Evolutionary conservation across 53 echinoderm and acorn worm species (phyloP), one percentile per base, ranked within the genome.

Genomic region (Luidia sarsii): DNA sequence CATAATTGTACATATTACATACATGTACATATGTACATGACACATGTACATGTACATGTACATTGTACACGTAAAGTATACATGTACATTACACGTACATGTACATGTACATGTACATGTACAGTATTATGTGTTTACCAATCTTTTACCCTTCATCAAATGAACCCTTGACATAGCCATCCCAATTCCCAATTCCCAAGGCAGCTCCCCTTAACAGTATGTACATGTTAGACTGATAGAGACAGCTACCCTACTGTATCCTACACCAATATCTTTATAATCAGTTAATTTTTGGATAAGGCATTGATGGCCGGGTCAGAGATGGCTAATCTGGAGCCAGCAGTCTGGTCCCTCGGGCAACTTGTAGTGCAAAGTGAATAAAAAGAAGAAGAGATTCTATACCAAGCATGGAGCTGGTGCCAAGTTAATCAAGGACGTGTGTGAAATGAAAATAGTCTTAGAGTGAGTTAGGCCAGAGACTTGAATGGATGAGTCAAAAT

Each of bases 261-360:
- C n/a, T n/a, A n/a, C 35, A 19, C 65, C 39, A 48, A 53, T 21
- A 53, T 53, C n/a, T 18, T 65, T 64, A 32, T 68, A 46, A 68
- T 74, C 27, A 16, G 41, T 18, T 77, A 31, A 46, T 60, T 77
- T 77, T 39, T 67, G 15, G 28, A 77, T 41, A 77, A 77, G 60
- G 61, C 48, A 61, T 55, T 61, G 19, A 61, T 21, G 61, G 19
- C 45, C 28, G 46, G 77, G 61, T 45, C 77, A 69, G 13, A 45
- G 77, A 77, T 55, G 59, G n/a, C 32, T 0, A 59, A 55, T 77
- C 77, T 77, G 77, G 60, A 46, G 77, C 77, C 77, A 60, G 13
- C 61, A 77, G 57, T 43, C 77, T 60, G 77, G 59, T 27, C 61
- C 77, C 61, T 39, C 25, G 32, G 62, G 77, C 77, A 43, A 41